Base-by-base conservation (phyloP, 2,888 invertebrate genomes). In the Sabatieria punctata region DNA sequence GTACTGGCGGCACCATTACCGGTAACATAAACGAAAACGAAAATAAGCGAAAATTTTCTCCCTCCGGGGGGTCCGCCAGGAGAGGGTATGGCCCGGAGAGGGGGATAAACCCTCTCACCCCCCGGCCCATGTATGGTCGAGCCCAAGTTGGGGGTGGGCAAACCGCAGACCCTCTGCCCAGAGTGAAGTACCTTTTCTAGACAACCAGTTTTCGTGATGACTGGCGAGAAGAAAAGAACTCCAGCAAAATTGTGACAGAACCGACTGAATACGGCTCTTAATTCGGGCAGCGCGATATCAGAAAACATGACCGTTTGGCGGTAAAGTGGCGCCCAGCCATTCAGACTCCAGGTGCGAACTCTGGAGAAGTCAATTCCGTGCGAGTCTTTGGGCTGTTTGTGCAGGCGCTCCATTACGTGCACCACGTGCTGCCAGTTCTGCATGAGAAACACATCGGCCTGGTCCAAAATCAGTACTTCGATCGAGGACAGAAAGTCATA, bases 401-500 rank as follows among this genome's bases (percentile, higher is more conserved):
- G 88, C 42, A 93, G 68, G 61, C 89, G 85, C 56, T 83, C 77
- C 46, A 91, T 68, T 0, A 88, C 54, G 39, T 85, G 82, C 26
- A 85, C 62, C 19, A 93, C 67, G 65, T 97, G 93, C 57, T 89
- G 88, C 93, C 95, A 95, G 70, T 95, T 97, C 65, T 78, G 97
- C 79, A 95, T 93, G 6, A 83, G 68, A 66, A 93, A 84, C 11
- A 93, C 71, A 62, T 97, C 69, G 69, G 64, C 93, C 68, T 93
- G 86, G 64, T 97, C 97, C 59, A 93, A 66, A 18, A 99, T 75
- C 13, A 93, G 66, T 2, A 97, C 50, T 70, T 97, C 95, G 47
- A 95, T 78, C 0, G 93, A 93, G 0, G 89, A 82, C 1, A 97
- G 70, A 65, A 93, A 95, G 68, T 97, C 95, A 41, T 25, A 39